These are phyloP conservation scores for Ariopsis seemanni DNA, from an alignment of 2,113 vertebrate species.

Conservation along the genomic window DNA sequence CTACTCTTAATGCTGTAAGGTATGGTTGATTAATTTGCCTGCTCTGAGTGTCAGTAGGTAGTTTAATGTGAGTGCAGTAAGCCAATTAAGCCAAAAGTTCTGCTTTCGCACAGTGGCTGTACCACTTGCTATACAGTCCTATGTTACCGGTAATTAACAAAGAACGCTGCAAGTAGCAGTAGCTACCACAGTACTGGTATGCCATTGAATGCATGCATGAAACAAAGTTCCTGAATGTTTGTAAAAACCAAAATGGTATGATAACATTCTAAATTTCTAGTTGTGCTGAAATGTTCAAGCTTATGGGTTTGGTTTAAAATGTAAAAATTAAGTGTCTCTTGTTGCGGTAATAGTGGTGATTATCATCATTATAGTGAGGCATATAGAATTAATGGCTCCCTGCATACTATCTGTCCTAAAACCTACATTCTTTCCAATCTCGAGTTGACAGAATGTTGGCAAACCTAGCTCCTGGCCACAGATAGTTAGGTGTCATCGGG, in stretches of 20 bases:
- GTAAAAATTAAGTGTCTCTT: not conserved
- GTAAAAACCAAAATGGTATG: not conserved
- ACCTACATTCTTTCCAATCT: constrained; percentile 3
- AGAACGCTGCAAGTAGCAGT: not conserved
- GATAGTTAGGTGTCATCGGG: not conserved
- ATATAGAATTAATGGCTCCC: not conserved
- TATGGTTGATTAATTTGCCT: not conserved
- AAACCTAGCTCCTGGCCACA: not conserved
- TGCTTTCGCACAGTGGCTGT: not conserved
- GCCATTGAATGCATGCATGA: not conserved
- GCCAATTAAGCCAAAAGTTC: not conserved
- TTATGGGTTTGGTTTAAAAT: not conserved
- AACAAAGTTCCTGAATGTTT: not conserved
- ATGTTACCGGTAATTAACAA: not conserved
- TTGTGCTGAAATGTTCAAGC: not conserved
- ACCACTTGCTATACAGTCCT: not conserved
- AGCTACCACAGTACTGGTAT: not conserved
- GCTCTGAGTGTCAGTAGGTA: not conserved
- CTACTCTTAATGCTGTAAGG: not conserved
- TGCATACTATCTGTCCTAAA: not conserved
- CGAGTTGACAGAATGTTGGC: not conserved
- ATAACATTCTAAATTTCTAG: not conserved
- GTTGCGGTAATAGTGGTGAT: not conserved
- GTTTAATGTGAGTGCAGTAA: not conserved
- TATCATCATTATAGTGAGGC: not conserved